Conservation (phyloP, 2,888 invertebrate genomes). For the Eupithecia dodoneata region DNA sequence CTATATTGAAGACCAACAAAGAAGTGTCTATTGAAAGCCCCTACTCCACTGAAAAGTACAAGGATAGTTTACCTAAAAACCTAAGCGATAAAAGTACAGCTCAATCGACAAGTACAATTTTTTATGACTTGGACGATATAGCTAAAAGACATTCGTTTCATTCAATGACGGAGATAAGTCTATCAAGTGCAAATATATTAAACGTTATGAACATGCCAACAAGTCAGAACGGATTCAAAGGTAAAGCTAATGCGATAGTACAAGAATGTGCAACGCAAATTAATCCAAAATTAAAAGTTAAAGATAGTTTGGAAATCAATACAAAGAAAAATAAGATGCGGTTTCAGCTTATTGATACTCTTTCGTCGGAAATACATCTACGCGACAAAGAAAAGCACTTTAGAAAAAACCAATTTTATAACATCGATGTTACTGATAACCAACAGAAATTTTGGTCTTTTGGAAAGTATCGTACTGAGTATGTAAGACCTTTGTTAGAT, state of each 20-base stretch:
- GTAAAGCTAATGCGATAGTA: slow-evolving; percentile 58
- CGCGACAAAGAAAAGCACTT: slow-evolving; percentile 51
- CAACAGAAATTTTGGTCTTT: slow-evolving; percentile 69
- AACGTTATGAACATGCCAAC: slow-evolving; percentile 49
- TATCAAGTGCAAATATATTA: slow-evolving; percentile 54
- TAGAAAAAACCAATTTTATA: slow-evolving; percentile 45
- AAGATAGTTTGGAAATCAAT: slow-evolving; percentile 55
- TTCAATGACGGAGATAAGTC: slow-evolving; percentile 53
- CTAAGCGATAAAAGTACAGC: slow-evolving; percentile 53
- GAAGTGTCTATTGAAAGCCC: slow-evolving; percentile 39
- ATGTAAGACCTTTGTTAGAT: slow-evolving; percentile 59
- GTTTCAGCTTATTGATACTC: slow-evolving; percentile 47
- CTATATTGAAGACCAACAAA: slow-evolving; percentile 32
- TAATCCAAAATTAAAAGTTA: slow-evolving; percentile 53
- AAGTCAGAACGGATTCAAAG: slow-evolving; percentile 49
- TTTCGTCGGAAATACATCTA: slow-evolving; percentile 67
- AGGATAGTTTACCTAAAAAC: slow-evolving; percentile 55
- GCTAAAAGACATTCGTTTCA: slow-evolving; percentile 70
- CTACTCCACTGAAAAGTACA: slow-evolving; percentile 64
- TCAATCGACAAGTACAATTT: slow-evolving; percentile 70
- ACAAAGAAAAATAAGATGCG: slow-evolving; percentile 54
- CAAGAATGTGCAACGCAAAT: slow-evolving; percentile 69
- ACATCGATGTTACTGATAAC: slow-evolving; percentile 51
- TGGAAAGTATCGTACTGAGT: slow-evolving; percentile 67
- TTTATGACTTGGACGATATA: slow-evolving; percentile 72